Evolutionary conservation across 2,888 invertebrate species (phyloP), one percentile per base, ranked within the genome.

Genomic region (Drosophila affinis): DNA sequence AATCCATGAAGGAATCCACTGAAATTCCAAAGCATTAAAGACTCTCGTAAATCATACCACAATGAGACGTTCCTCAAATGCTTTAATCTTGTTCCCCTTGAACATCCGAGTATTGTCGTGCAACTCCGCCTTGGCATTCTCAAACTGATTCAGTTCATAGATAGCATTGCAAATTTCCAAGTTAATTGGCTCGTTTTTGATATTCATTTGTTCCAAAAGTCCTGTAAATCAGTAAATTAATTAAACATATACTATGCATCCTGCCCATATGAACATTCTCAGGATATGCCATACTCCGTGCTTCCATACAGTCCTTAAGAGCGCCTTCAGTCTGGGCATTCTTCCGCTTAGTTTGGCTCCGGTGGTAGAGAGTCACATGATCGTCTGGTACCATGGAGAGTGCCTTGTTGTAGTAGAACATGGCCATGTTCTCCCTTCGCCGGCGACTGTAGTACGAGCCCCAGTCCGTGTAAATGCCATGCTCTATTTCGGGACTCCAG

Each of bases 381-480:
- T 91, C 91, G 4, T 83, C 62, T 4, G 76, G 75, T 12, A 76
- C 78, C 7, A 91, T 62, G 2, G 78, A 68, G 27, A 89, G 61
- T 0, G 91, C 91, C 54, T 88, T 89, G 55, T 89, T 74, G 63
- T 86, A 91, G 54, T 90, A 91, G 17, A 88, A 53, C 10, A 88
- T 81, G 2, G 91, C 91, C 44, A 84, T 83, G 29, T 87, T 86
- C 47, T 90, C 75, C 34, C 90, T 84, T 21, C 89, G 89, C 49
- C 88, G 87, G 17, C 78, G 81, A 0, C 88, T 87, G 60, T 89
- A 91, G 56, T 88, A 90, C 3, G 87, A 76, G 6, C 90, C 91
- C 91, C 91, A 91, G 69, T 91, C 91, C 7, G 88, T 88, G 54
- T 90, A 91, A 46, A 91, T 88, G 17, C 83, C 59, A 72, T 86